Conservation (phyloP, 2,113 vertebrate species). For the Stomatorhinus ivindoensis region DNA sequence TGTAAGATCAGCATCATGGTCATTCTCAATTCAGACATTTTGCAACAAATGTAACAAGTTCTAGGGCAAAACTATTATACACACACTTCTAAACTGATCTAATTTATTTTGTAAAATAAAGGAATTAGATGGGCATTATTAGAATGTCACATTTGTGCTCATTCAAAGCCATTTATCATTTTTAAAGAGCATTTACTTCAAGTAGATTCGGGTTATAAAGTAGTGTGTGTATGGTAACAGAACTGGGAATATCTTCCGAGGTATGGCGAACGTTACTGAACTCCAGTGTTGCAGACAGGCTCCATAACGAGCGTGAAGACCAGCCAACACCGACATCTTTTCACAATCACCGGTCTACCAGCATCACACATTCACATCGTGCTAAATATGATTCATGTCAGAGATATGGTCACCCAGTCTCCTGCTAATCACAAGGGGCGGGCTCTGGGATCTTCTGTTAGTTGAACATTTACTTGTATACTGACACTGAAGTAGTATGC, state of each 20-base stretch:
- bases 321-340: neutral
- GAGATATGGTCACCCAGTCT: neutral
- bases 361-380: neutral
- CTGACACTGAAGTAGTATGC: neutral
- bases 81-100: neutral
- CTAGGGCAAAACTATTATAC: neutral
- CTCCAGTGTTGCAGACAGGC: neutral
- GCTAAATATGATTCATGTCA: neutral
- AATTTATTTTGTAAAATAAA: neutral
- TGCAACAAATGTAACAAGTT: neutral
- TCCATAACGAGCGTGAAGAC: neutral
- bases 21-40: neutral
- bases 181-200: neutral
- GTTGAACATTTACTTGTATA: neutral
- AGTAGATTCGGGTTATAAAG: neutral
- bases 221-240: neutral
- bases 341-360: neutral
- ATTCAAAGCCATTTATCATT: neutral
- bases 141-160: neutral
- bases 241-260: neutral
- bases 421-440: neutral
- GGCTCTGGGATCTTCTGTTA: neutral
- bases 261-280: neutral
- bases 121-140: neutral
- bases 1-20: neutral